Evolutionary conservation across 2,113 vertebrate genomes (phyloP).

Genomic region (Theristicus caerulescens): DNA sequence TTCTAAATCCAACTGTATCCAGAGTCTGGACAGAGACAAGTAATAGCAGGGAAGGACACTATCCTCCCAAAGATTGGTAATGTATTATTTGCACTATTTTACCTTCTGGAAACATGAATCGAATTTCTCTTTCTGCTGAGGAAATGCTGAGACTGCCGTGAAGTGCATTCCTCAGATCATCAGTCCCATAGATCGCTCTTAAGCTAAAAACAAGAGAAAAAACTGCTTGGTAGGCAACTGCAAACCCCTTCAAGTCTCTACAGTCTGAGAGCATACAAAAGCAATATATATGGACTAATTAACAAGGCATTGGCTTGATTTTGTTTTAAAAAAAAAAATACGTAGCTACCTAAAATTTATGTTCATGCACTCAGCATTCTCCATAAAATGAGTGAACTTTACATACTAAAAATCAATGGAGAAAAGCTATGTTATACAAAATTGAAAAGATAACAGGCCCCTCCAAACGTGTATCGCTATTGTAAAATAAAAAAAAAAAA

Average conservation of each 20-base stretch:
- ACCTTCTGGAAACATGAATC: constrained; percentile 93
- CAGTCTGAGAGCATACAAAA: not conserved
- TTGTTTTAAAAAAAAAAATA: not conserved
- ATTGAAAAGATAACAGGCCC: not conserved
- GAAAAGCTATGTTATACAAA: not conserved
- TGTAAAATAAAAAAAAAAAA: not conserved
- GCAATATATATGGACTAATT: not conserved
- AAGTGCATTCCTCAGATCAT: constrained; percentile 88
- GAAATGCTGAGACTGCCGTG: constrained; percentile 86
- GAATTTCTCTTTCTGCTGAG: constrained; percentile 88
- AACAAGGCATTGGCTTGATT: not conserved
- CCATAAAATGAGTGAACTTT: not conserved
- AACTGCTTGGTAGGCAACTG: not conserved
- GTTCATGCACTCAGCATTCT: not conserved
- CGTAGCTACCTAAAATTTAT: not conserved
- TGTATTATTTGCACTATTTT: constrained; percentile 20
- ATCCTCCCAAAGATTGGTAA: not conserved
- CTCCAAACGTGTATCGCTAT: not conserved
- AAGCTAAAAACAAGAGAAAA: constrained; percentile 77
- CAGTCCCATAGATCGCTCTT: constrained; percentile 90
- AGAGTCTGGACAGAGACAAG: not conserved
- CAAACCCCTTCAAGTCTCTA: not conserved
- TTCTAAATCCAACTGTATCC: not conserved
- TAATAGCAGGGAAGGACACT: not conserved
- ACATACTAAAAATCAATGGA: not conserved